A percentile compares a stretch with the other conserved stretches of the same genome.
Evolutionary conservation across 2,888 invertebrate species (phyloP).

Genomic region (Laothoe populi): DNA sequence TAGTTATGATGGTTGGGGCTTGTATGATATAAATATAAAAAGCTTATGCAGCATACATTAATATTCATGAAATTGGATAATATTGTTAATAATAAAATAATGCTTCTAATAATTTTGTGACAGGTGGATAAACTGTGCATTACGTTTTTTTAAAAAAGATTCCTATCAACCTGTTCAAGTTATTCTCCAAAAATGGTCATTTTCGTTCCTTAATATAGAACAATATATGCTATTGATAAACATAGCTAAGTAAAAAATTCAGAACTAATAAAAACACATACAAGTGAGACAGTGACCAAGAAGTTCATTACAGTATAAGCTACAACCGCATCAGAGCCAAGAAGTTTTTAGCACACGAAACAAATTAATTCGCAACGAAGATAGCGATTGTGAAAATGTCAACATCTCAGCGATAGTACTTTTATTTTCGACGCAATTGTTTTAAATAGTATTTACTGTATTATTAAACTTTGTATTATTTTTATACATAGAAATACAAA

Average conservation of each 20-base stretch:
- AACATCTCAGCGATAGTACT: not conserved
- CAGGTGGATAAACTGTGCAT: not conserved
- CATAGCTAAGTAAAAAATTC: too few species aligned
- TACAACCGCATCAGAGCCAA: slow-evolving; percentile 3
- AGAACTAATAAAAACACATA: not conserved
- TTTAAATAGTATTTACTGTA: not conserved
- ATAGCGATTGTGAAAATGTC: slow-evolving; percentile 3
- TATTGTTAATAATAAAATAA: not conserved
- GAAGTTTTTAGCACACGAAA: not conserved
- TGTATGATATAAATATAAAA: not conserved
- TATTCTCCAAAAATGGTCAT: not conserved
- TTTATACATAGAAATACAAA: not conserved
- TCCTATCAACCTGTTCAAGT: too few species aligned
- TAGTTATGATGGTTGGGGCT: not conserved
- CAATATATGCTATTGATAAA: not conserved
- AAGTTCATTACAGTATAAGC: not conserved
- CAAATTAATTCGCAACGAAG: slow-evolving; percentile 11
- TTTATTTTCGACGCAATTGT: not conserved
- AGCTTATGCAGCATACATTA: not conserved
- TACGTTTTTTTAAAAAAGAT: not conserved
- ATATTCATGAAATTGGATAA: not conserved
- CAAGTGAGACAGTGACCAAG: not conserved
- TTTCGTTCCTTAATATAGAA: not conserved
- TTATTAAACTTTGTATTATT: too few species aligned
- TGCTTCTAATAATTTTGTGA: not conserved